A percentile compares a stretch with the other conserved stretches of the same genome.
Evolutionary conservation across 2,888 invertebrate species (phyloP).

Genomic region (Archaeoteleia sp.): DNA sequence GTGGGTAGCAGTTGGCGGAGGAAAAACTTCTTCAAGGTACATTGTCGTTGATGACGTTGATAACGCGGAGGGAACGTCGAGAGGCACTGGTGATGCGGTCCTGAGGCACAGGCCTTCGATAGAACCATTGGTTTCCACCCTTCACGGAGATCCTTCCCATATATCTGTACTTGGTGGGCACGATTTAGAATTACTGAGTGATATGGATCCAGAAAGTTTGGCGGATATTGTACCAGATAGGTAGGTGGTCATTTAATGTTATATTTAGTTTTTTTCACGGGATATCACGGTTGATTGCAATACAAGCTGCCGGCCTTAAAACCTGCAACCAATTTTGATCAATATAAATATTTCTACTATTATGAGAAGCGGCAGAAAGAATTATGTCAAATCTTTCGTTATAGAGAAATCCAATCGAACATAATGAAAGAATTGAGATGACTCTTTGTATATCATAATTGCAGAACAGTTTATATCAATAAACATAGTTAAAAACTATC

Average conservation of each 20-base stretch:
- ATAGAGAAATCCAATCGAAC: too few species aligned
- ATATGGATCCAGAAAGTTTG: constrained; percentile 92
- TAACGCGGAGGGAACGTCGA: constrained; percentile 57
- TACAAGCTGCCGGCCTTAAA: too few species aligned
- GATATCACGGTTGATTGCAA: too few species aligned
- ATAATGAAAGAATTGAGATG: too few species aligned
- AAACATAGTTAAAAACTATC: too few species aligned
- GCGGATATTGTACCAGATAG: constrained; percentile 86
- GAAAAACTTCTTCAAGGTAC: constrained; percentile 66
- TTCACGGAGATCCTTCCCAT: constrained; percentile 83
- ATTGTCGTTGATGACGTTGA: constrained; percentile 71
- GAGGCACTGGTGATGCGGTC: constrained; percentile 53
- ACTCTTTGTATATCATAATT: too few species aligned
- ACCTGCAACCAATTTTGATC: too few species aligned
- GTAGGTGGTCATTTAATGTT: constrained; percentile 73
- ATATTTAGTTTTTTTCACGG: too few species aligned
- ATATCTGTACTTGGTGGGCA: constrained; percentile 89
- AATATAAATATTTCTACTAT: too few species aligned
- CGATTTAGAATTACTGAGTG: constrained; percentile 88
- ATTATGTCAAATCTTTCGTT: too few species aligned
- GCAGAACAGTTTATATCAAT: too few species aligned
- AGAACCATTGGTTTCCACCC: constrained; percentile 68
- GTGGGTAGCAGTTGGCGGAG: constrained; percentile 78
- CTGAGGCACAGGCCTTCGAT: constrained; percentile 63
- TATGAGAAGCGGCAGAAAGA: too few species aligned